Base-by-base conservation (phyloP, 1,140 invertebrate species). In the Bursaphelenchus mucronatus region DNA sequence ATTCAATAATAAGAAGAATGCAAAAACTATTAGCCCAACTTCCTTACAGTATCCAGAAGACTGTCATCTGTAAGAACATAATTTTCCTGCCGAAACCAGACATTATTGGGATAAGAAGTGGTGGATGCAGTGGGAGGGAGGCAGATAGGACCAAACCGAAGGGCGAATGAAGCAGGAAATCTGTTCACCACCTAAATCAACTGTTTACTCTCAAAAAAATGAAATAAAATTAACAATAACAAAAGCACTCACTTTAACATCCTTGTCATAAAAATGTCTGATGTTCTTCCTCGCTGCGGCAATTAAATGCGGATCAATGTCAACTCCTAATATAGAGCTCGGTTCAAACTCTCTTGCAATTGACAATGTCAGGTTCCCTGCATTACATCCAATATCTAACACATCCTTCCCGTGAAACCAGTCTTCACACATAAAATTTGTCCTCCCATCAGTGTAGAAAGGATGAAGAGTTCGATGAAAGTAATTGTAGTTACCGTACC, bases 371-470 rank as follows among this genome's bases (percentile, higher is more conserved):
- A 97, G 87, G 79, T 94, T 90, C 3, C 95, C 94, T 69, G 92
- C 89, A 85, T 97, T 97, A 82, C 94, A 97, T 8, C 95, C 95
- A 79, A 97, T 91, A 79, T 98, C 95, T 47, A 98, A 84, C 21
- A 97, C 88, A 83, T 92, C 90, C 83, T 93, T 95, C 11, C 54
- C 54, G 21, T 62, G 11, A 17, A 64, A 64, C 63, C 59, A 63
- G 15, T 64, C 63, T 17, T 61, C 50, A 13, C 56, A 63, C 15
- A 64, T 63, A 17, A 61, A 61, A 59, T 63, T 49, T 1, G 61
- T 15, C 3, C 63, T 21, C 17, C 10, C 39, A 51, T 64, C 63
- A 13, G 40, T 59, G 8, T 41, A 30, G 50, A 64, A 52, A 15
- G 10, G 55, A 40, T 52, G 21, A n/a, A 21, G 39, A 19, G 13